Base-by-base conservation (phyloP, 2,888 invertebrate species). In the Elaeidobius kamerunicus region DNA sequence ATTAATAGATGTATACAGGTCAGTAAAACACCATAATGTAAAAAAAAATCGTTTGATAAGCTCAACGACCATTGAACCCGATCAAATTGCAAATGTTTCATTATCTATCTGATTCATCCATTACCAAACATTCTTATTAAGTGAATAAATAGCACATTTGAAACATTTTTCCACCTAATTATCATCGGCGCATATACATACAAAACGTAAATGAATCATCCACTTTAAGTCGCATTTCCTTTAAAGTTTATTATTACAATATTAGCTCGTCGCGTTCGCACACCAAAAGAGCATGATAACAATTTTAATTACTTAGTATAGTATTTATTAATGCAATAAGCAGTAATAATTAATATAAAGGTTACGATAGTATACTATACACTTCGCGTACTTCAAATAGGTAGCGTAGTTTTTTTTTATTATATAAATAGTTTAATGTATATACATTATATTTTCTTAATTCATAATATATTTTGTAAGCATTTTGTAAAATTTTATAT, bases 271-370 rank as follows among this genome's bases (percentile, higher is more conserved):
- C 38, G 28, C 43, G 32, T 16, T 34, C 32, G 43, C 43, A 43
- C 19, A 43, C 32, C 3, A 32, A 19, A 32, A n/a, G 30, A 43
- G 32, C 43, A 32, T 43, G 43, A 43, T 34, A 32, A n/a, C 32
- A 32, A 43, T 43, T 43, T 43, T 6, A 43, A 43, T 19, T 43
- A 32, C n/a, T n/a, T n/a, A n/a, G 42, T 30, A 42, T 43, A 43
- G 18, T 43, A 32, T 34, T 43, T 43, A 19, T 43, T 27, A 32
- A 32, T 42, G 30, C 32, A 43, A 43, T 43, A 32, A 34, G 42
- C 7, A 23, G 5, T 6, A 32, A 43, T 19, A 19, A 43, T 43
- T 43, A 43, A 43, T 19, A 30, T 43, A 32, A 43, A 43, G 43
- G 43, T 34, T 23, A 23, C 23, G 23, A 23, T n/a, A n/a, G n/a